Percentiles rank a stretch among this genome's conserved stretches.
phyloP scores from a whole-genome alignment of 1,140 invertebrate species.

The Euborellia annulipes region DNA sequence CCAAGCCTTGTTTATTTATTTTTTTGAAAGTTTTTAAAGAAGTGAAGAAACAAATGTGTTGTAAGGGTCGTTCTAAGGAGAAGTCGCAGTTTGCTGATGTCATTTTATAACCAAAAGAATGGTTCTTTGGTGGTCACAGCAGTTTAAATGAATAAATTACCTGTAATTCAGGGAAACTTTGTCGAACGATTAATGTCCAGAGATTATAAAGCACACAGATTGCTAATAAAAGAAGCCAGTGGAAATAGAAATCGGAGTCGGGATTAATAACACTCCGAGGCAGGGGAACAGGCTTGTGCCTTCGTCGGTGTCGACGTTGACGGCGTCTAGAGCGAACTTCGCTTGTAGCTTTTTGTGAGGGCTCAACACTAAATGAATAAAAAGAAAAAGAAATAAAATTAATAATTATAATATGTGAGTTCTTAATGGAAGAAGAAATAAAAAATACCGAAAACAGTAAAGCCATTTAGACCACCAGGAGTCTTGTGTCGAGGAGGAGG shows the following conservation, averaged over 20 bases:
- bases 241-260: constrained; percentile 89
- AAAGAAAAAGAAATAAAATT: constrained; percentile 5
- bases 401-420: too few species aligned
- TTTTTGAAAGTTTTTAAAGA: too few species aligned
- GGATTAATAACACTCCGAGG: constrained; percentile 84
- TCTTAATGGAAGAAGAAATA: too few species aligned
- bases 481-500: too few species aligned
- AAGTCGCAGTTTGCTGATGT: not conserved
- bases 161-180: constrained; percentile 84
- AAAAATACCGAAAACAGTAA: too few species aligned
- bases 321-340: constrained; percentile 35
- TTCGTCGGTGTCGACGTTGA: constrained; percentile 40
- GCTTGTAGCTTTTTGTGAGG: not conserved
- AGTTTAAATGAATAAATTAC: constrained; percentile 29
- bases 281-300: constrained; percentile 42
- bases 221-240: constrained; percentile 82
- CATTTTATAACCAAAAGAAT: not conserved
- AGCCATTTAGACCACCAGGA: too few species aligned
- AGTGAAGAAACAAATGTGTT: too few species aligned
- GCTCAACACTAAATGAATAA: not conserved
- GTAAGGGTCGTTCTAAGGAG: not conserved
- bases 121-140: not conserved
- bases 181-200: constrained; percentile 87
- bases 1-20: too few species aligned
- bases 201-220: constrained; percentile 84